Evolutionary conservation across 2,113 vertebrate genomes (phyloP), one percentile per base, ranked within the genome.

Genomic region (Bos javanicus): DNA sequence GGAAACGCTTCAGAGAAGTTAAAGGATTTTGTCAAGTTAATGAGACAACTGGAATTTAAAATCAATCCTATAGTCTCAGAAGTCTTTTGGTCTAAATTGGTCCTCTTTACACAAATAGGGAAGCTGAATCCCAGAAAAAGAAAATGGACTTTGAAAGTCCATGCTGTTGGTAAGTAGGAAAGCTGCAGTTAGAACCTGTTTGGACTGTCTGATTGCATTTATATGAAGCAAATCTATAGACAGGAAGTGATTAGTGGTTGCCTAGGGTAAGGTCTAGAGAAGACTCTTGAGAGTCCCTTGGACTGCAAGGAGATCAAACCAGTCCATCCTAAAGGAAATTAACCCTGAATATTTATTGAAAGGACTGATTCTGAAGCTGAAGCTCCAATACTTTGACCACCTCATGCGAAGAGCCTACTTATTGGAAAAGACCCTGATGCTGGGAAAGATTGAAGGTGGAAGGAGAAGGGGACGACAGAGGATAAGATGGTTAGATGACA

Each of bases 11-110:
- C 36, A 82, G 36, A 90, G 81, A 92, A 33, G 88, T 95, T 84
- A 90, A 92, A 30, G 67, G 52, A 96, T 80, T 94, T 94, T 81
- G n/a, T 97, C 74, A 60, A 84, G 46, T 26, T 85, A 92, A n/a
- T 81, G 46, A 95, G 50, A 96, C 56, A 94, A 50, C 14, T 71
- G 15, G 71, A 96, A 26, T 86, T 86, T 71, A 74, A 96, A 86
- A 71, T 39, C 82, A 97, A 43, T 74, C 11, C 36, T 76, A 10
- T 46, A 57, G 48, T 7, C 46, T 97, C 81, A 88, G 43, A 94
- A 78, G 13, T 88, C 46, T 25, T 67, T 43, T 93, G 57, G 43
- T 87, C 46, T 95, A 96, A 92, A 80, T 39, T 23, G 4, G 13
- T 81, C 54, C 25, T 36, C 56, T 92, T 78, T 91, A 78, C 81